These are phyloP conservation scores for Listrodromus nycthemerus DNA, from an alignment of 2,888 invertebrate genomes.

Conservation along the genomic window DNA sequence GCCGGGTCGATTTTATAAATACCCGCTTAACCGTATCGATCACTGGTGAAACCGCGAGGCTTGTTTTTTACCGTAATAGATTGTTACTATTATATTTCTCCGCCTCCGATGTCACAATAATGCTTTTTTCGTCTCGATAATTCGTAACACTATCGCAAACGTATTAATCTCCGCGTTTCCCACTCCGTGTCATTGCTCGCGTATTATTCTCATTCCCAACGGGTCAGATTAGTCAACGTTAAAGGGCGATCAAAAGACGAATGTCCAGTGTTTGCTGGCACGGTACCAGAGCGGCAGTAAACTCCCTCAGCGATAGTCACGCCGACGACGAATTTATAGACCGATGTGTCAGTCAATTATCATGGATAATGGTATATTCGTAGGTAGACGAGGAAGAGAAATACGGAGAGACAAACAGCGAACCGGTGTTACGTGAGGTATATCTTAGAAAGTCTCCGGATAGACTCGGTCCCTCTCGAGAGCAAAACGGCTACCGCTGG, in stretches of 20 bases:
- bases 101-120: background rate
- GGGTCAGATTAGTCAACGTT: slow-evolving; percentile 39
- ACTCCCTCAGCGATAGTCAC: slow-evolving; percentile 7
- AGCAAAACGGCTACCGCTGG: slow-evolving; percentile 27
- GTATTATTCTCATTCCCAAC: background rate
- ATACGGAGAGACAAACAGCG: background rate
- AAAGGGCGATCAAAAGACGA: slow-evolving; percentile 38
- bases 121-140: background rate
- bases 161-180: background rate
- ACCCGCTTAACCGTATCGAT: too few species aligned
- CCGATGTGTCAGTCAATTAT: slow-evolving; percentile 38
- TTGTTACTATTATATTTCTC: background rate
- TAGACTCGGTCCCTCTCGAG: slow-evolving; percentile 9
- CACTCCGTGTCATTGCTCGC: background rate
- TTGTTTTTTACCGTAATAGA: too few species aligned
- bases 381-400: slow-evolving; percentile 13
- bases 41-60: too few species aligned
- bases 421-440: background rate
- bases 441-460: slow-evolving; percentile 38
- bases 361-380: slow-evolving; percentile 45
- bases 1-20: too few species aligned
- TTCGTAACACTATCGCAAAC: background rate
- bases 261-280: slow-evolving; percentile 33
- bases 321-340: slow-evolving; percentile 45
- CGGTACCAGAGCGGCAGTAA: slow-evolving; percentile 24